Evolutionary conservation across 1,140 invertebrate species (phyloP).

Genomic region (Psilanteris sp.): DNA sequence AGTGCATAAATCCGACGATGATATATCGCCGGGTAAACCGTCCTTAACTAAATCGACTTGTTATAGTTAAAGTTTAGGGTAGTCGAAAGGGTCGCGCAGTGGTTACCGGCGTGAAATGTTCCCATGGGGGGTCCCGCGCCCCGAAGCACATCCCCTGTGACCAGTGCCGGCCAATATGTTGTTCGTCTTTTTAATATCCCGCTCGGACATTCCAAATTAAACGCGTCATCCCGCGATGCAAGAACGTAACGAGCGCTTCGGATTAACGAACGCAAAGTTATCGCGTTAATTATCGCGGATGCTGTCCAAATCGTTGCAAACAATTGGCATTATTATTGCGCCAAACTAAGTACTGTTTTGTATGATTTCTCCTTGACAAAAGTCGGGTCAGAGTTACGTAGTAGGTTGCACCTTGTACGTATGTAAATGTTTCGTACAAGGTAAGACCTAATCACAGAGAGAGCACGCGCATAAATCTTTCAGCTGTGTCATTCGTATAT

Average conservation of each 20-base stretch:
- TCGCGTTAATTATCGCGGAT: conserved; percentile 28
- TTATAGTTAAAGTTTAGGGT: conserved; percentile 76
- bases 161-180: conserved; percentile 71
- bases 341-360: background rate
- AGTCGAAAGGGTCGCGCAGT: conserved; percentile 72
- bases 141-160: conserved; percentile 55
- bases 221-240: conserved; percentile 39
- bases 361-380: conserved; percentile 6
- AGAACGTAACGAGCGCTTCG: conserved; percentile 25
- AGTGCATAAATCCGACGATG: conserved; percentile 61
- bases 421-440: conserved; percentile 56
- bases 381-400: conserved; percentile 10
- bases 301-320: conserved; percentile 1
- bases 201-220: conserved; percentile 58
- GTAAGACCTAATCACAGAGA: conserved; percentile 74
- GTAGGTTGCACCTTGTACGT: conserved; percentile 24
- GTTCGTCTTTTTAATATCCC: conserved; percentile 71
- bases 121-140: conserved; percentile 76
- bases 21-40: conserved; percentile 77
- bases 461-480: conserved; percentile 69
- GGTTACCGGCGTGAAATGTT: conserved; percentile 81
- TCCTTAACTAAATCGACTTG: conserved; percentile 79
- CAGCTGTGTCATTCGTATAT: conserved; percentile 72
- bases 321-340: conserved; percentile 1
- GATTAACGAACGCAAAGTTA: conserved; percentile 36